Conservation (phyloP, 2,797 vertebrate genomes). For the Tamandua tetradactyla region DNA sequence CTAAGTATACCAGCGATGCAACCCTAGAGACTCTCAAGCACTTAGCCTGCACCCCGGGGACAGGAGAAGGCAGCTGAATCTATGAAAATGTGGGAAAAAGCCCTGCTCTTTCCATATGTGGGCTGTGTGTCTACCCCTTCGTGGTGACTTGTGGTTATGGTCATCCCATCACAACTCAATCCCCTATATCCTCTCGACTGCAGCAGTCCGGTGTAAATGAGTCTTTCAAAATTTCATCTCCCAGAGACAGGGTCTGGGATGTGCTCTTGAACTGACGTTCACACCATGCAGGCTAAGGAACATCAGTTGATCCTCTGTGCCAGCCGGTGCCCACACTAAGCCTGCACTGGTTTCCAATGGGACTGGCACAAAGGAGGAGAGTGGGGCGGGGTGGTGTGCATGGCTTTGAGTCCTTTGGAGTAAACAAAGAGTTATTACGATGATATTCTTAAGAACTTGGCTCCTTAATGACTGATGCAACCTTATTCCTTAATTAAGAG, state of each 20-base stretch:
- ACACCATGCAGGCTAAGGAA: not conserved
- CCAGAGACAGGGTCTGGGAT: not conserved
- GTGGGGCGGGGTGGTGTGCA: not conserved
- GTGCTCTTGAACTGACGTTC: no score
- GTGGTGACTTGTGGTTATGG: not conserved
- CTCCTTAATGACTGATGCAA: not conserved
- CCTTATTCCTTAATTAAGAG: slow-evolving; percentile 53
- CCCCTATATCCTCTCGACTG: no score
- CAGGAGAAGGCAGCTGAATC: not conserved
- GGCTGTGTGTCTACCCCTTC: not conserved
- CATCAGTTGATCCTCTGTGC: not conserved
- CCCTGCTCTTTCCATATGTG: not conserved
- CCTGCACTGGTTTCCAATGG: not conserved
- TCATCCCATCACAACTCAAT: not conserved
- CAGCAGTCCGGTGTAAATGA: not conserved
- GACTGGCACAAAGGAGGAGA: not conserved
- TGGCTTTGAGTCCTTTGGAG: not conserved
- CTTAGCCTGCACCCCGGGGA: not conserved
- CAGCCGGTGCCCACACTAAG: not conserved
- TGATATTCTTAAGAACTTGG: not conserved
- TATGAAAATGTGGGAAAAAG: not conserved
- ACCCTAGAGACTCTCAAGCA: not conserved
- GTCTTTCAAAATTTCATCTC: not conserved
- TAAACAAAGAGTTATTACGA: not conserved
- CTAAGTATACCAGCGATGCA: not conserved